These are phyloP conservation scores for Philopedon plagiatum DNA, from an alignment of 2,888 invertebrate genomes.

Conservation along the genomic window DNA sequence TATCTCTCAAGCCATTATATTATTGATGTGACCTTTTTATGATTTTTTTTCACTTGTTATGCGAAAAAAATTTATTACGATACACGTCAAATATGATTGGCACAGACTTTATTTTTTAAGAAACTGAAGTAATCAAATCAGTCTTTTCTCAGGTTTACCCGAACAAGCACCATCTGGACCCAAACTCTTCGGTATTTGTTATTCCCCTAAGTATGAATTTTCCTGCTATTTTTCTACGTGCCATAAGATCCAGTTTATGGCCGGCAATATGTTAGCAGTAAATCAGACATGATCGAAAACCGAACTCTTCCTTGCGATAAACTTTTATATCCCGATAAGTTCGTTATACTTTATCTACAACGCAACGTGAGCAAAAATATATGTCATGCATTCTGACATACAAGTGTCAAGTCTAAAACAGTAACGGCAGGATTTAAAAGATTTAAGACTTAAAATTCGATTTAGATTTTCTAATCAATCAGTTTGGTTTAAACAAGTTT, in stretches of 20 bases:
- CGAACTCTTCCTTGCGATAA: slow-evolving; percentile 2
- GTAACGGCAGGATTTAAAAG: too few relatives aligned
- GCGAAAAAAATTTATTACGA: too few relatives aligned
- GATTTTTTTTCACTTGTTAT: too few relatives aligned
- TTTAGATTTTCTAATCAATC: too few relatives aligned
- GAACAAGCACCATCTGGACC: neutral
- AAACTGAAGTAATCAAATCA: neutral
- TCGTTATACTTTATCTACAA: neutral
- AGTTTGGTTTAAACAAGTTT: too few relatives aligned
- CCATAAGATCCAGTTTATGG: slow-evolving; percentile 3
- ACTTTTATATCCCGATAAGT: slow-evolving; percentile 6
- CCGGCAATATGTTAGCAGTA: slow-evolving; percentile 7
- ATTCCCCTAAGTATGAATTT: neutral
- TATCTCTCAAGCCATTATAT: too few relatives aligned
- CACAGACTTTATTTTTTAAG: too few relatives aligned
- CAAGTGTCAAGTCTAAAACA: too few relatives aligned
- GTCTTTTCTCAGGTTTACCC: neutral
- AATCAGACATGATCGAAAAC: slow-evolving; percentile 8
- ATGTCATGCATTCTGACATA: neutral
- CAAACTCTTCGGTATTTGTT: neutral
- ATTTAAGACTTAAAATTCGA: too few relatives aligned
- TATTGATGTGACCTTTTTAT: too few relatives aligned
- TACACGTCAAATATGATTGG: too few relatives aligned
- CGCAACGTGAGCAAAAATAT: slow-evolving; percentile 2
- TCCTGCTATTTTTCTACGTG: slow-evolving; percentile 1